Conservation (phyloP, 1,140 invertebrate species). For the Stenopsyche tienmushanensis region DNA sequence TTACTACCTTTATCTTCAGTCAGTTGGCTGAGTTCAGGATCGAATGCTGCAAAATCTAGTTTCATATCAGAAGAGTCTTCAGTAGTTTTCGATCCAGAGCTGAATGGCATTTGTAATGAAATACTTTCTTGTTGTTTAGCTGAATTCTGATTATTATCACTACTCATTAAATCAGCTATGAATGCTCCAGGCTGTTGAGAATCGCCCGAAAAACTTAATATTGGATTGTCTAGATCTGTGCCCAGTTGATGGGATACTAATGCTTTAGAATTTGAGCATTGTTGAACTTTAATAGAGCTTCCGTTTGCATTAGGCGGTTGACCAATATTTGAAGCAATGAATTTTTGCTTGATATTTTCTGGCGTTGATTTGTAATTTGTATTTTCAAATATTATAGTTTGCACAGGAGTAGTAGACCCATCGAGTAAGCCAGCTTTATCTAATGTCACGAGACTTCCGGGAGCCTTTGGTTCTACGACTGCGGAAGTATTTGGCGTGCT, state of each 20-base stretch:
- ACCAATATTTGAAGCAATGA: slow-evolving; percentile 54
- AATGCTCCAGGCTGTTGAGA: slow-evolving; percentile 48
- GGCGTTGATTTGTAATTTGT: slow-evolving; percentile 78
- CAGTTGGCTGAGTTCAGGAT: slow-evolving; percentile 73
- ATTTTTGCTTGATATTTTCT: slow-evolving; percentile 63
- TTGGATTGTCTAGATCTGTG: slow-evolving; percentile 50
- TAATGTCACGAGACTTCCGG: slow-evolving; percentile 43
- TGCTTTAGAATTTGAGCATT: slow-evolving; percentile 40
- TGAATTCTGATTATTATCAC: slow-evolving; percentile 45
- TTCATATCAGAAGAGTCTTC: slow-evolving; percentile 88
- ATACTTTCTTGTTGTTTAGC: slow-evolving; percentile 43
- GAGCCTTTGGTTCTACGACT: slow-evolving; percentile 50
- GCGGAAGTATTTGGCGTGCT: slow-evolving; percentile 61
- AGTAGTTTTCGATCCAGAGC: slow-evolving; percentile 56
- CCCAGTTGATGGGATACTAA: slow-evolving; percentile 45
- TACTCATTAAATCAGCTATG: slow-evolving; percentile 53
- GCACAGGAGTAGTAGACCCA: slow-evolving; percentile 73
- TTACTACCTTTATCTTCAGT: slow-evolving; percentile 72
- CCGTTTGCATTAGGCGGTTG: slow-evolving; percentile 43
- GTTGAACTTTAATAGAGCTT: slow-evolving; percentile 42
- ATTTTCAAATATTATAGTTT: slow-evolving; percentile 90
- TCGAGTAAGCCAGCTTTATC: slow-evolving; percentile 63
- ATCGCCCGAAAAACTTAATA: slow-evolving; percentile 51
- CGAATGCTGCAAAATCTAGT: slow-evolving; percentile 83
- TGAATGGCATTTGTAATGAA: slow-evolving; percentile 50